Conservation (phyloP, 1,140 invertebrate species). For the Plectus sambesii region DNA sequence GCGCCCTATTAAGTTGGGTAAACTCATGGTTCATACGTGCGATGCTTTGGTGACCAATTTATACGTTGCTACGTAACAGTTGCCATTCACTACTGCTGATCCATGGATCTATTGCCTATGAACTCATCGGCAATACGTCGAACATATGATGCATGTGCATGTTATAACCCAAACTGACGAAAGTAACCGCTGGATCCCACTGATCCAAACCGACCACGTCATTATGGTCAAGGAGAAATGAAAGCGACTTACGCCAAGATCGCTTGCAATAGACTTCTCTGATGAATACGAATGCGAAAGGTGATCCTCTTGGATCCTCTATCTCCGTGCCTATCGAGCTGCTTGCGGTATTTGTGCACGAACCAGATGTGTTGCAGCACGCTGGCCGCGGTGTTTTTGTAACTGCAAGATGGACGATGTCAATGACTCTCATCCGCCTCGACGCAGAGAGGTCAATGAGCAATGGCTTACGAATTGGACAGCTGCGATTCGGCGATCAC, state of each 20-base stretch:
- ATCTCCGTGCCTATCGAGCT: conserved; percentile 17
- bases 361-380: conserved; percentile 40
- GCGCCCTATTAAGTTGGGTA: too few species aligned
- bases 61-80: too few species aligned
- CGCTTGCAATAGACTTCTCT: conserved; percentile 28
- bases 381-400: conserved; percentile 36
- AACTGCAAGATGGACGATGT: conserved; percentile 13
- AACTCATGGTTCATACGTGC: too few species aligned
- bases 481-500: conserved; percentile 39
- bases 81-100: too few species aligned
- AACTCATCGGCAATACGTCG: too few species aligned
- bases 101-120: too few species aligned
- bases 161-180: not conserved
- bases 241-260: conserved; percentile 23
- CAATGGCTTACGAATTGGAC: conserved; percentile 21
- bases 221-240: too few species aligned
- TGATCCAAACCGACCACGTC: too few species aligned
- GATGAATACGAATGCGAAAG: conserved; percentile 25
- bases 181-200: too few species aligned
- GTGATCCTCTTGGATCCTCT: conserved; percentile 14
- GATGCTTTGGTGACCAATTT: too few species aligned
- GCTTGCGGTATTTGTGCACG: conserved; percentile 23
- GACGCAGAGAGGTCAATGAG: not conserved
- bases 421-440: conserved; percentile 1
- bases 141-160: conserved; percentile 3